Evolutionary conservation across 35 echinoderm and acorn worm species (phyloP).

Genomic region (Heliocidaris erythrogramma): DNA sequence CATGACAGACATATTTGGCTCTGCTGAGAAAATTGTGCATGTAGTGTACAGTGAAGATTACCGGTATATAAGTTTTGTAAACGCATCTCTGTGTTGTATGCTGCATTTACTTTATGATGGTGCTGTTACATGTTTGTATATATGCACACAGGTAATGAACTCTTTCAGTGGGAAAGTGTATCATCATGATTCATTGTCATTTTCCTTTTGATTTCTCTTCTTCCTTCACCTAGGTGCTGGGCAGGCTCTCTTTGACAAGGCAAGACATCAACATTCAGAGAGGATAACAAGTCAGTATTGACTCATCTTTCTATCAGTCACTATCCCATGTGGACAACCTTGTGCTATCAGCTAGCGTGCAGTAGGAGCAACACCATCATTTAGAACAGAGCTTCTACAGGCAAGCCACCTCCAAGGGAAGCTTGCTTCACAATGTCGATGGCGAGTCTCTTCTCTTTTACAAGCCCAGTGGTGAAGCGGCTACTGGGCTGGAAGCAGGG

Average conservation of each 20-base stretch:
- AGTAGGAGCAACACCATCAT: background rate
- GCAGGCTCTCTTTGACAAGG: background rate
- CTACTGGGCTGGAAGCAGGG: conserved; percentile 99
- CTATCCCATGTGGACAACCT: background rate
- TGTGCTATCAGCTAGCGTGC: background rate
- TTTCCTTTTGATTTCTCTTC: background rate
- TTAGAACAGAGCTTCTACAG: background rate
- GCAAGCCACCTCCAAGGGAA: background rate
- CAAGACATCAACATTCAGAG: background rate
- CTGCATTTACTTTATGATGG: background rate
- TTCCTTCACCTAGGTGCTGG: conserved; percentile 14
- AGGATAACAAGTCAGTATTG: background rate
- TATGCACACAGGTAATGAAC: background rate
- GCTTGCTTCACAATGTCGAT: conserved; percentile 72
- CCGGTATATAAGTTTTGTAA: background rate
- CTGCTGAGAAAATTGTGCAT: background rate
- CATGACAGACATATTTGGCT: background rate
- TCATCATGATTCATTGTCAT: conserved; percentile 18
- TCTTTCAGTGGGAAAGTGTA: background rate
- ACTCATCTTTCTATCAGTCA: conserved; percentile 2
- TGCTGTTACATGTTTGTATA: background rate
- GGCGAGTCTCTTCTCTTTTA: conserved; percentile 99
- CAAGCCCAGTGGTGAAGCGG: conserved; percentile 99
- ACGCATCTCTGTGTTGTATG: background rate
- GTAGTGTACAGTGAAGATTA: background rate